A percentile compares a stretch with the other conserved stretches of the same genome.
These are phyloP conservation scores for Oedothorax gibbosus DNA, from an alignment of 1,140 invertebrate species.

Conservation along the genomic window DNA sequence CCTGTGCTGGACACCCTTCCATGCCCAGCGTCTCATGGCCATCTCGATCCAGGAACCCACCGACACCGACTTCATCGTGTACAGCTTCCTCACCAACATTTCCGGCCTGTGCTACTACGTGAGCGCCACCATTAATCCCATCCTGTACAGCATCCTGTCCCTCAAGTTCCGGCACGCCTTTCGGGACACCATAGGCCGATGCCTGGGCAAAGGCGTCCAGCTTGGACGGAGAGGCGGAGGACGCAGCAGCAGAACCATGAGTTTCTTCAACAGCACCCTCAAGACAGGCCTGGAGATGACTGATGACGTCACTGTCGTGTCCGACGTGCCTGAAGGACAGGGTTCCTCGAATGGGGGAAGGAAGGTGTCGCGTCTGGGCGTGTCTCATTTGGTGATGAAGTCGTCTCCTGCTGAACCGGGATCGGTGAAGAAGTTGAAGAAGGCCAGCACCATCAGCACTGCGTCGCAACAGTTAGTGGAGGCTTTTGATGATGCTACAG, in stretches of 20 bases:
- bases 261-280: conserved; percentile 50
- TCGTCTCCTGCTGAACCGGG: too few relatives aligned
- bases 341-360: background rate
- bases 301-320: conserved; percentile 47
- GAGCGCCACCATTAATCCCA: conserved; percentile 85
- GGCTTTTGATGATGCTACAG: conserved; percentile 31
- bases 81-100: conserved; percentile 80
- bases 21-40: conserved; percentile 80
- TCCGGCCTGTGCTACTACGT: conserved; percentile 86
- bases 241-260: conserved; percentile 25
- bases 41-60: conserved; percentile 73
- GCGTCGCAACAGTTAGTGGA: conserved; percentile 10
- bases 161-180: conserved; percentile 82
- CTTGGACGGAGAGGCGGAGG: background rate
- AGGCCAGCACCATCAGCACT: conserved; percentile 35
- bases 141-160: conserved; percentile 86
- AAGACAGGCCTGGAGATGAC: conserved; percentile 35
- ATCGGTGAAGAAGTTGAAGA: conserved; percentile 38
- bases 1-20: conserved; percentile 95
- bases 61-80: conserved; percentile 76
- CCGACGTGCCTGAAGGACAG: conserved; percentile 16
- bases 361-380: background rate
- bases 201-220: background rate
- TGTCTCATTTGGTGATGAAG: background rate
- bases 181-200: conserved; percentile 54